Percentiles rank a stretch among this genome's conserved stretches.
Conservation (phyloP, 2,113 vertebrate genomes). For the Dasyornis broadbenti region DNA sequence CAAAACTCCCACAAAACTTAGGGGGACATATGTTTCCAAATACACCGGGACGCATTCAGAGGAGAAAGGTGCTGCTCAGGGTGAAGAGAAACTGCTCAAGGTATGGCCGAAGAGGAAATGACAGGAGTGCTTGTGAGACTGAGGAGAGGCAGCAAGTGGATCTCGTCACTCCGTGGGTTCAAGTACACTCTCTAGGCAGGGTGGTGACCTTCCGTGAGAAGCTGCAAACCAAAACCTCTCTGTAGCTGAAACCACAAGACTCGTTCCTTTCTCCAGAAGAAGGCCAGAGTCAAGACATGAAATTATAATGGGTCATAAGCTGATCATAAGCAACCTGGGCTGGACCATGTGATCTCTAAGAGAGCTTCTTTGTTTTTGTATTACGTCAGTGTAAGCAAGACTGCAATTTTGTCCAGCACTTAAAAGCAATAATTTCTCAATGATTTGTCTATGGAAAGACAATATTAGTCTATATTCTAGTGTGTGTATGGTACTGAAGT, state of each 20-base stretch:
- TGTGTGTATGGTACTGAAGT: background rate
- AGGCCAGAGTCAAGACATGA: background rate
- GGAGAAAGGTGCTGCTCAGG: background rate
- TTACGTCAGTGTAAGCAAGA: background rate
- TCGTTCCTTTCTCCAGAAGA: background rate
- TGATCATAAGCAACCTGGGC: slow-evolving; percentile 56
- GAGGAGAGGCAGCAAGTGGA: background rate
- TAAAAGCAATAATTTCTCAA: background rate
- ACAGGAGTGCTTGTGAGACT: background rate
- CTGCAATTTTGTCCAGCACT: background rate
- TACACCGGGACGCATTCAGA: background rate
- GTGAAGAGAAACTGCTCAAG: background rate
- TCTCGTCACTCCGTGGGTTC: background rate
- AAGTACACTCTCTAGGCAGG: background rate
- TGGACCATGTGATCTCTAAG: slow-evolving; percentile 41
- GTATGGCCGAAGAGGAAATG: background rate
- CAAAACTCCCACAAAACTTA: background rate
- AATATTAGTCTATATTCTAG: background rate
- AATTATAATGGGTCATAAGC: slow-evolving; percentile 38
- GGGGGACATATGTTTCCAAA: background rate
- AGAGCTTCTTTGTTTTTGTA: slow-evolving; percentile 28
- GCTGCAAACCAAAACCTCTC: background rate
- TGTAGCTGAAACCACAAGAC: slow-evolving; percentile 20
- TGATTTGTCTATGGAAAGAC: background rate
- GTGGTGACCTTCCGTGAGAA: background rate